phyloP scores from a whole-genome alignment of 2,113 vertebrate species.

The Rhabdomys dilectus region DNA sequence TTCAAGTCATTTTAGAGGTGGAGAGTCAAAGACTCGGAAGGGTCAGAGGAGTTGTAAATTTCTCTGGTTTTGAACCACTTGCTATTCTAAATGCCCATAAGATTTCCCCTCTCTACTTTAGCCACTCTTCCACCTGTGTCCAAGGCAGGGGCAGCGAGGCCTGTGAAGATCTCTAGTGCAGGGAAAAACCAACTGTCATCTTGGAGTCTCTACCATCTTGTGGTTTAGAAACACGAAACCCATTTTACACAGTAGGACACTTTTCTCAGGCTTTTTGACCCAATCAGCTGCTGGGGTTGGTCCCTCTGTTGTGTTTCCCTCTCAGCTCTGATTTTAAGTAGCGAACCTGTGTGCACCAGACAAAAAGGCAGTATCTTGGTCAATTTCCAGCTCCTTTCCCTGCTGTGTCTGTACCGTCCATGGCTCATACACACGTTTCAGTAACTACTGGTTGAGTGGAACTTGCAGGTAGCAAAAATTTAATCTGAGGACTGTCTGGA shows the following conservation, averaged over 20 bases:
- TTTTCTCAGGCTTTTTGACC: not conserved
- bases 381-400: not conserved
- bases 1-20: not conserved
- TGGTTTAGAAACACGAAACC: not conserved
- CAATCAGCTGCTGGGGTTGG: slow-evolving; percentile 2
- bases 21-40: not conserved
- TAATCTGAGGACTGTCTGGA: slow-evolving; percentile 17
- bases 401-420: not conserved
- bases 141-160: not conserved
- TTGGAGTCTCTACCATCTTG: not conserved
- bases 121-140: not conserved
- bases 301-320: not conserved
- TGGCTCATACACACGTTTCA: not conserved
- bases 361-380: slow-evolving; percentile 4
- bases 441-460: not conserved
- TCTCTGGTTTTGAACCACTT: not conserved
- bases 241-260: not conserved
- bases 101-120: not conserved
- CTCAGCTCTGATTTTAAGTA: not conserved
- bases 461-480: slow-evolving; percentile 13
- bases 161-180: not conserved
- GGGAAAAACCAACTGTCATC: not conserved
- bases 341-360: not conserved
- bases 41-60: not conserved
- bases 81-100: not conserved